Evolutionary conservation across 2,888 invertebrate genomes (phyloP).

Genomic region (Drosophila basisetae): DNA sequence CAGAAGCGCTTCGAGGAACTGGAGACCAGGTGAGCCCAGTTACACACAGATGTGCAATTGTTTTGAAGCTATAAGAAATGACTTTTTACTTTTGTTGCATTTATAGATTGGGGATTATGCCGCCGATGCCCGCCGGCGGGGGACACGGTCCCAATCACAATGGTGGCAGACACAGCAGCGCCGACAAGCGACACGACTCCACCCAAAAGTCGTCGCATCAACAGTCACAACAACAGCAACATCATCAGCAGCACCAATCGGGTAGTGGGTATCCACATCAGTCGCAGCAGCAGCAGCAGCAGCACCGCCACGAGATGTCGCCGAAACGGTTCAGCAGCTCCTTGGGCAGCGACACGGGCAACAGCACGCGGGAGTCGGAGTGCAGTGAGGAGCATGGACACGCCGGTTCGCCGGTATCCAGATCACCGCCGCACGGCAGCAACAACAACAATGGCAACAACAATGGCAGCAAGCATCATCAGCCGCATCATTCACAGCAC

Average conservation of each 20-base stretch:
- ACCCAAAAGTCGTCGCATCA: conserved; percentile 88
- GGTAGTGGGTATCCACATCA: conserved; percentile 39
- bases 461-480: conserved; percentile 37
- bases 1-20: conserved; percentile 94
- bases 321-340: conserved; percentile 89
- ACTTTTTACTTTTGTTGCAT: conserved; percentile 1
- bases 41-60: background rate
- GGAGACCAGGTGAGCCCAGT: conserved; percentile 86
- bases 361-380: conserved; percentile 89
- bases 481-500: conserved; percentile 41
- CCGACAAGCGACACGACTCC: conserved; percentile 66
- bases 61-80: background rate
- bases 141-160: conserved; percentile 76
- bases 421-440: conserved; percentile 72
- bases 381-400: conserved; percentile 88
- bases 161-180: conserved; percentile 75
- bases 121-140: conserved; percentile 86
- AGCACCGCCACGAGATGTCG: conserved; percentile 82
- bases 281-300: conserved; percentile 47
- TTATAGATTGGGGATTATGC: conserved; percentile 80
- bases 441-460: conserved; percentile 15
- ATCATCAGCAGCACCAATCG: conserved; percentile 53
- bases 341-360: conserved; percentile 90
- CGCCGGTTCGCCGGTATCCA: conserved; percentile 82
- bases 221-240: conserved; percentile 87